Evolutionary conservation across 2,888 invertebrate species (phyloP), one percentile per base, ranked within the genome.

Genomic region (Cyaniris semiargus): DNA sequence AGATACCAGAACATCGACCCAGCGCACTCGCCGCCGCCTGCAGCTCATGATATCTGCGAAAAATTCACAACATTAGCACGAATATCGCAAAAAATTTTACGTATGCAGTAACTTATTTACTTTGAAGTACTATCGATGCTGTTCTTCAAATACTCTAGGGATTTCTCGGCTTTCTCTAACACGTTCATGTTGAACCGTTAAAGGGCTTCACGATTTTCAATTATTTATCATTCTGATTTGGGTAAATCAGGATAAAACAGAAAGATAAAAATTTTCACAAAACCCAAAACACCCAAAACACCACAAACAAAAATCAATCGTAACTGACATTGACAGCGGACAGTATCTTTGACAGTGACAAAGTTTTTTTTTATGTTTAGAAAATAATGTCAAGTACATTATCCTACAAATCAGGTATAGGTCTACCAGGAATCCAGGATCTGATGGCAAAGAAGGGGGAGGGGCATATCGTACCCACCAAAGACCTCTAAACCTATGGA

Each of bases 131-230:
- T 87, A 83, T 94, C 91, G 66, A 31, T 6, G 76, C 86, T 88
- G 76, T 87, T 87, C 88, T 91, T 93, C 34, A 94, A 84, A 80
- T 88, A 91, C 84, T 94, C 93, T 71, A 94, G 86, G 53, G 93
- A 90, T 83, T 94, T 94, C 81, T 94, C 93, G 76, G 94, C 94
- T 84, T 94, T 94, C 78, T 94, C 94, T 74, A 94, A 83, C 53
- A 94, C 89, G 81, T 93, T 94, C 94, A 94, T 94, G 81, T 81
- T 84, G 87, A 79, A 66, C 27, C 27, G 15, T 15, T 66, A 10
- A 21, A 31, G 66, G 21, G 10, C 13, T 74, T 21, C 8, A 38
- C 27, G 48, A 48, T 74, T 27, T 23, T 53, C 6, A 74, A 15
- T 48, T 53, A 74, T 21, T 72, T 66, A 66, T 66, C 66, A 66